A percentile compares a stretch with the other conserved stretches of the same genome.
Evolutionary conservation across 2,888 invertebrate species (phyloP).

Genomic region (Troglohyphantes excavatus): DNA sequence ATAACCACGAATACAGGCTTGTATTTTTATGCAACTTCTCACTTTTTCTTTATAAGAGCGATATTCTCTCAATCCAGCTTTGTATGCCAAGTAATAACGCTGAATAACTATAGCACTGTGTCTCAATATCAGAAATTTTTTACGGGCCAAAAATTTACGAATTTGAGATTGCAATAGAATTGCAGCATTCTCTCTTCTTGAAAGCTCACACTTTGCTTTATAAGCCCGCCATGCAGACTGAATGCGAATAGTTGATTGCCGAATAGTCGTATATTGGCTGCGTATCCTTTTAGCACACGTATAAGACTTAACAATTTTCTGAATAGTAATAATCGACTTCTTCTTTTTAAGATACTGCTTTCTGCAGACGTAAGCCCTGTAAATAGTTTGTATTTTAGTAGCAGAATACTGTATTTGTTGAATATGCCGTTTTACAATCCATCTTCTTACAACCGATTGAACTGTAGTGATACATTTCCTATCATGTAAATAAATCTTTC

Average conservation of each 20-base stretch:
- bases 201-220: neutral
- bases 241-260: constrained; percentile 47
- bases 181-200: constrained; percentile 52
- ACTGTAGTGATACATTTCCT: neutral
- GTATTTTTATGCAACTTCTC: constrained; percentile 20
- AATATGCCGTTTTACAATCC: neutral
- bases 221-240: constrained; percentile 61
- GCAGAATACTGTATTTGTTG: constrained; percentile 13
- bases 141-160: neutral
- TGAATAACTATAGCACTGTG: constrained; percentile 26
- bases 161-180: constrained; percentile 23
- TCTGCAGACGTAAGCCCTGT: constrained; percentile 25
- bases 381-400: constrained; percentile 67
- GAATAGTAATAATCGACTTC: constrained; percentile 10
- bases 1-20: constrained; percentile 34
- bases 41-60: neutral
- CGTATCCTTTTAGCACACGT: neutral
- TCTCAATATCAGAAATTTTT: constrained; percentile 11
- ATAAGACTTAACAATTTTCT: neutral
- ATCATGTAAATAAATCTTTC: neutral
- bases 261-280: neutral
- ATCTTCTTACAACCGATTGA: neutral
- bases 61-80: neutral
- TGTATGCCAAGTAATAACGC: constrained; percentile 24
- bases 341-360: constrained; percentile 22